These are phyloP conservation scores for Tetranychus cinnabarinus DNA, from an alignment of 1,140 invertebrate genomes.

Conservation along the genomic window DNA sequence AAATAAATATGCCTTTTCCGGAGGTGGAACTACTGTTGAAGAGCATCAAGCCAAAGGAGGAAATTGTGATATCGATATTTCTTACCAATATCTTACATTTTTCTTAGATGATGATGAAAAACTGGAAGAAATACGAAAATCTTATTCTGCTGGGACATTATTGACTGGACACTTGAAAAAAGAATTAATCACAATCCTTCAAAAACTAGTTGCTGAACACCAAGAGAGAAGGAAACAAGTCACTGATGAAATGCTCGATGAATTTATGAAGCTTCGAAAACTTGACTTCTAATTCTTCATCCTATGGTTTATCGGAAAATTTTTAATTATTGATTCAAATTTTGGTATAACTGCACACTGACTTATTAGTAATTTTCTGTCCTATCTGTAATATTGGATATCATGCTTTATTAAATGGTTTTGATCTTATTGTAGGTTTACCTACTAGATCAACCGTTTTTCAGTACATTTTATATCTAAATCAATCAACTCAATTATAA, in stretches of 20 bases:
- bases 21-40: conserved; percentile 31
- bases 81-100: conserved; percentile 84
- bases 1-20: conserved; percentile 97
- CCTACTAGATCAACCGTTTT: too few relatives aligned
- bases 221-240: conserved; percentile 52
- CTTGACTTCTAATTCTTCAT: conserved; percentile 28
- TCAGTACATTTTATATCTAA: too few relatives aligned
- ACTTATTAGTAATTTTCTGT: too few relatives aligned
- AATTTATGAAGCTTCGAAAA: conserved; percentile 61
- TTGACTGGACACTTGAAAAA: conserved; percentile 86
- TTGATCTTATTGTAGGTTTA: too few relatives aligned
- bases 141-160: conserved; percentile 68
- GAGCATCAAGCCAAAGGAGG: conserved; percentile 28
- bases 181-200: conserved; percentile 45
- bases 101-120: conserved; percentile 84
- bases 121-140: conserved; percentile 51
- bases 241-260: conserved; percentile 57
- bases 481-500: too few relatives aligned
- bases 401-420: too few relatives aligned
- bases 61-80: conserved; percentile 82
- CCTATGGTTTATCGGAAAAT: too few relatives aligned
- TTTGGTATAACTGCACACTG: too few relatives aligned
- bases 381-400: too few relatives aligned
- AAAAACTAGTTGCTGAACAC: conserved; percentile 52
- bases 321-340: too few relatives aligned